A percentile compares a stretch with the other conserved stretches of the same genome.
phyloP scores from a whole-genome alignment of 2,888 invertebrate species.

The Crioceris asparagi region DNA sequence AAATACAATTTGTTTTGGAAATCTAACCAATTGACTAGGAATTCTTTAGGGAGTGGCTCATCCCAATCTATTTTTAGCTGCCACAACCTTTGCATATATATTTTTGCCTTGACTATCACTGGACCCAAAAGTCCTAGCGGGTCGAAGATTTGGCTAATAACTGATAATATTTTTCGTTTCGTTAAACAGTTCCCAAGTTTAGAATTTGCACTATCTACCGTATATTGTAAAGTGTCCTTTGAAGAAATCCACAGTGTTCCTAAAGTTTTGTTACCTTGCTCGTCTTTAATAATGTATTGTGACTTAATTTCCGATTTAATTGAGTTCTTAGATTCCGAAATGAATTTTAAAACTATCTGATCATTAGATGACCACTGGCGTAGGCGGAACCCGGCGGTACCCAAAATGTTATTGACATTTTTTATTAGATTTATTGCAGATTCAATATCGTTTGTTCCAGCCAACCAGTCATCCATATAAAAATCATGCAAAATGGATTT shows the following conservation, averaged over 20 bases:
- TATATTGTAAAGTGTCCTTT: slow-evolving; percentile 5
- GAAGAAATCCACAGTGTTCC: slow-evolving; percentile 7
- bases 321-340: neutral
- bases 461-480: slow-evolving; percentile 19
- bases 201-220: neutral
- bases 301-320: neutral
- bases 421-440: slow-evolving; percentile 2
- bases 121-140: slow-evolving; percentile 14
- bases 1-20: too few relatives aligned
- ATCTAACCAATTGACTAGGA: too few relatives aligned
- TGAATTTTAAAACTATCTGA: slow-evolving; percentile 3
- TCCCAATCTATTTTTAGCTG: slow-evolving; percentile 13
- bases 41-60: slow-evolving; percentile 9
- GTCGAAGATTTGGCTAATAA: slow-evolving; percentile 12
- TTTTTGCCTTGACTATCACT: slow-evolving; percentile 11
- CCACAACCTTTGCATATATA: slow-evolving; percentile 15
- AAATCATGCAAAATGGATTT: slow-evolving; percentile 13
- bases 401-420: slow-evolving; percentile 5
- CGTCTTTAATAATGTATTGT: slow-evolving; percentile 7
- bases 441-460: slow-evolving; percentile 9
- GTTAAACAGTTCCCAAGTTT: neutral
- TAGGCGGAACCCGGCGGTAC: slow-evolving; percentile 10
- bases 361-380: slow-evolving; percentile 17
- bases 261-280: slow-evolving; percentile 6
- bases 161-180: slow-evolving; percentile 9